Conservation (phyloP, 2,888 invertebrate species). For the Mechanitis messenoides region DNA sequence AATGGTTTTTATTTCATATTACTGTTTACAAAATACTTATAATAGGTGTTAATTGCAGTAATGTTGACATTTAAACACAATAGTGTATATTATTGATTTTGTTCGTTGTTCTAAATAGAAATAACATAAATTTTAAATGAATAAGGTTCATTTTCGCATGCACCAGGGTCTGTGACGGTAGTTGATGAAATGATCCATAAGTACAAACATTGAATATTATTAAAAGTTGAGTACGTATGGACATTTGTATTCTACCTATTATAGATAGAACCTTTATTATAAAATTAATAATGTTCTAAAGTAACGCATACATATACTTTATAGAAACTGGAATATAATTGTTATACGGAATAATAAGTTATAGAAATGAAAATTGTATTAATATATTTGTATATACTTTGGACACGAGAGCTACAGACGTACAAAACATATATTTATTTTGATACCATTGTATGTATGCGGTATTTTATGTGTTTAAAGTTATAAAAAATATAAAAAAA, state of each 20-base stretch:
- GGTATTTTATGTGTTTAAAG: background rate
- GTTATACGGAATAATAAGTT: background rate
- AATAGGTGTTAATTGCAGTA: slow-evolving; percentile 33
- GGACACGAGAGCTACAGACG: slow-evolving; percentile 2
- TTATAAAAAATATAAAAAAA: background rate
- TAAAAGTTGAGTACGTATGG: background rate
- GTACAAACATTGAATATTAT: background rate
- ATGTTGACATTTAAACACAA: slow-evolving; percentile 50
- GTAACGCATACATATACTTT: slow-evolving; percentile 2
- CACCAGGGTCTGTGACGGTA: slow-evolving; percentile 18
- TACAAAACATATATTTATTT: slow-evolving; percentile 3
- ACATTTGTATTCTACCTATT: background rate
- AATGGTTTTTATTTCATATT: slow-evolving; percentile 48
- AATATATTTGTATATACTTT: background rate
- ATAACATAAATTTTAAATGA: slow-evolving; percentile 18
- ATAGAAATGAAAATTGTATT: background rate
- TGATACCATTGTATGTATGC: slow-evolving; percentile 5
- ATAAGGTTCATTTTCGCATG: slow-evolving; percentile 25
- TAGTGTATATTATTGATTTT: slow-evolving; percentile 39
- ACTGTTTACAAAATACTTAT: slow-evolving; percentile 49
- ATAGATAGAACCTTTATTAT: background rate
- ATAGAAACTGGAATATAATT: slow-evolving; percentile 1
- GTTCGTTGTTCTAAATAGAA: slow-evolving; percentile 30
- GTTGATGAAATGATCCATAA: background rate
- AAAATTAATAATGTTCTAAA: background rate